phyloP scores from a whole-genome alignment of 2,797 vertebrate species.

The Smutsia gigantea region DNA sequence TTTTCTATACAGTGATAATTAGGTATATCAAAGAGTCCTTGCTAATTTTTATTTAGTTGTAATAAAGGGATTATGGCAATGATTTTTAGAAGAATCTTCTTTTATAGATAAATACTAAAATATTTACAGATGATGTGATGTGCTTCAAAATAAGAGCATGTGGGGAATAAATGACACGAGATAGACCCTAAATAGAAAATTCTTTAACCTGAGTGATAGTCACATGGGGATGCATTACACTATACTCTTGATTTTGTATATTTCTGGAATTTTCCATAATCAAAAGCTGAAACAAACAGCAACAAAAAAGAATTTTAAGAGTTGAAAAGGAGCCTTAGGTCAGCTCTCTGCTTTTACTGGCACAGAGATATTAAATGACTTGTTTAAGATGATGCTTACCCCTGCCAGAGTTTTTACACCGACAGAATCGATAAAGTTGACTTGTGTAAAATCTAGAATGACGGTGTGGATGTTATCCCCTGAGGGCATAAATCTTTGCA shows the following conservation, averaged over 20 bases:
- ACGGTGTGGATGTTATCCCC: slow-evolving; percentile 87
- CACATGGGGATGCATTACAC: neutral
- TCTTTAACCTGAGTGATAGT: neutral
- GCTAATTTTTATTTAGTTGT: neutral
- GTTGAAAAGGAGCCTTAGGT: neutral
- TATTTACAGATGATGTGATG: neutral
- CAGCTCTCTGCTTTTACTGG: neutral
- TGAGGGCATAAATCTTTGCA: slow-evolving; percentile 86
- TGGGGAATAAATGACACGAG: neutral
- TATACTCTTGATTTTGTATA: neutral
- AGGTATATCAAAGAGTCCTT: neutral
- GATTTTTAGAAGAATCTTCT: neutral
- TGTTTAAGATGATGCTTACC: slow-evolving; percentile 84
- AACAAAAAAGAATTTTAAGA: neutral
- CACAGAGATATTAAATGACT: neutral
- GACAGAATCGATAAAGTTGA: slow-evolving; percentile 96
- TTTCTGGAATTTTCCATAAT: slow-evolving; percentile 6
- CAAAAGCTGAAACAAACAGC: neutral
- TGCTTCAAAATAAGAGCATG: neutral
- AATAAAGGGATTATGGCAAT: slow-evolving; percentile 9
- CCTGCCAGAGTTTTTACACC: slow-evolving; percentile 95
- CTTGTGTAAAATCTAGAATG: slow-evolving; percentile 93
- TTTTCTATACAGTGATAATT: neutral
- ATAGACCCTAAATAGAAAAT: neutral
- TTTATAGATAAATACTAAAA: neutral